Evolutionary conservation across 2,888 invertebrate species (phyloP), one percentile per base, ranked within the genome.

Genomic region (Odontocolon sp.): DNA sequence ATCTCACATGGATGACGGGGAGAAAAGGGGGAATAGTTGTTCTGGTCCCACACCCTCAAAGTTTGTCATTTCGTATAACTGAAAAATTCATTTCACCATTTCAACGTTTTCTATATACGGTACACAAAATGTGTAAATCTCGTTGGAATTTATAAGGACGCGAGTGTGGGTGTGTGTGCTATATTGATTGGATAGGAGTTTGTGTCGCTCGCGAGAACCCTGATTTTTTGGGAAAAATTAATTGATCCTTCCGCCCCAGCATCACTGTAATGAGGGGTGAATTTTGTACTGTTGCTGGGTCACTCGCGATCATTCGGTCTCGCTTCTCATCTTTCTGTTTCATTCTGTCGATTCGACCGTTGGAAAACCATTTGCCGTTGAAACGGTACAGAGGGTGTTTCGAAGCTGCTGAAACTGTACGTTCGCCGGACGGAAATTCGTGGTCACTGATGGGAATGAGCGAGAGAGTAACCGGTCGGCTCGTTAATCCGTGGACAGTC

Each of bases 181-280:
- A 63, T 47, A 63, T 47, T 47, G 63, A 63, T 63, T 63, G 63
- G 40, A 40, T 28, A 28, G 52, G 40, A 77, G 72, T 72, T 77
- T 64, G 63, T 52, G 63, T 59, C 52, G 72, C 68, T 59, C 67
- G 50, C 56, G 63, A 47, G 67, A 64, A 28, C 38, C 23, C 72
- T 77, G 57, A 77, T 77, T 77, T 77, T 77, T 72, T 64, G 68
- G 63, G 63, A 77, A 68, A 68, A 72, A 77, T 77, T 72, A 77
- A 77, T 77, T 67, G 76, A 71, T 59, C 66, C 26, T 11, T 56
- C 61, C 70, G 23, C 42, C 50, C 40, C 70, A 75, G 63, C 63
- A 47, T 45, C 18, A 42, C 47, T 33, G 18, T 47, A 63, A 63
- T 63, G 45, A 63, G 63, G 47, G 63, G 63, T 63, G 63, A 63